Evolutionary conservation across 2,113 vertebrate genomes (phyloP), one percentile per base, ranked within the genome.

Genomic region (Coracopsis vasa): DNA sequence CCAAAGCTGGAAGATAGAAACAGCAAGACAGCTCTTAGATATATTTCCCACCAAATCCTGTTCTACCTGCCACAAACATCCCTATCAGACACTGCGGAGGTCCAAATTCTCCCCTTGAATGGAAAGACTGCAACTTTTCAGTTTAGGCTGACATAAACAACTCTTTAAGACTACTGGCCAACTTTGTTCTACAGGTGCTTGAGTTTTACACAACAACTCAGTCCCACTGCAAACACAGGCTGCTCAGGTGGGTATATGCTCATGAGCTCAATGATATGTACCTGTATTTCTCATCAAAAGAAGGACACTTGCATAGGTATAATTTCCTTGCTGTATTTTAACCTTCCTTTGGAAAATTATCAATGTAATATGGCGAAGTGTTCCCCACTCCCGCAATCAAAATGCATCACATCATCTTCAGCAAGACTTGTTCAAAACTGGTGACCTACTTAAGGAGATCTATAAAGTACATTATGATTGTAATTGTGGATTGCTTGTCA

Each of bases 371-470:
- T 1, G 2, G 37, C 37, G 54, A 60, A 62, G 11, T 1, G 6
- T 11, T 77, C n/a, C 51, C 29, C 28, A 8, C n/a, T 58, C 60
- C 33, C 4, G 1, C 23, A 37, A 53, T 3, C 3, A 0, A 73
- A 92, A 74, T 4, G 13, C 58, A 54, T 41, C 0, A 0, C 50
- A 21, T 19, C 61, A 28, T 37, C 33, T 71, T 73, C 21, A 41
- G 67, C 81, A 61, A 92, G 48, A 69, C 48, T 79, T 74, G 53
- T 9, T 64, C 75, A 71, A 80, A 73, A 88, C 0, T 75, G 90
- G 67, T 79, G 80, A 88, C 86, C 83, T 71, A 86, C 77, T 94
- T 91, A 74, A 51, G 74, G 65, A 74, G 92, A 92, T 94, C 88
- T 78, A 79, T 65, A 88, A 74, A 91, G 56, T 48, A 12, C 54